Base-by-base conservation (phyloP, 1,140 invertebrate genomes). In the Phthorimaea operculella region DNA sequence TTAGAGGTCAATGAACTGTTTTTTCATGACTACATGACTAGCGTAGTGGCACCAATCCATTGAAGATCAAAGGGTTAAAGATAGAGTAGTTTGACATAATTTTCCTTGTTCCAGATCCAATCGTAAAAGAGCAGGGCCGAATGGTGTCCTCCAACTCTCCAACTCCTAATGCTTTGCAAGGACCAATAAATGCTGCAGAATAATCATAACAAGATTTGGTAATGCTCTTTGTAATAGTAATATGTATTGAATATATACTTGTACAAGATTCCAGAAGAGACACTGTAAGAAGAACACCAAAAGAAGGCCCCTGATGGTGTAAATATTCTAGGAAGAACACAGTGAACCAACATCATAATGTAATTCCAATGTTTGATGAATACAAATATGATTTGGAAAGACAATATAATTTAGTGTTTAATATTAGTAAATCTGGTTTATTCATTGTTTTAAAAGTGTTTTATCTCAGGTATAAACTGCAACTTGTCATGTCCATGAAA, bases 81-180 rank as follows among this genome's bases (percentile, higher is more conserved):
- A n/a, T n/a, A n/a, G n/a, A n/a, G n/a, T n/a, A n/a, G n/a, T n/a
- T n/a, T n/a, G n/a, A n/a, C n/a, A n/a, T n/a, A 3, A 47, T 15
- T 47, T 16, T 16, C 5, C 15, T 28, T 48, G n/a, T 70, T 90
- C 52, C 87, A 96, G 94, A 93, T 89, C 94, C 94, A 61, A 93
- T 96, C 85, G 93, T 94, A 68, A 96, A 96, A 88, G 94, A 96
- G 77, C 93, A 95, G 85, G 92, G 90, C 66, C 88, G 90, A 79
- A 87, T 92, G 87, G 88, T 86, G 72, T 87, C 89, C 59, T 84
- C 83, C 55, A 85, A 77, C 64, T 81, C 81, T 62, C 83, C 83
- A 63, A 83, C 83, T 70, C 85, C 83, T 51, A 85, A 85, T 74
- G 76, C 80, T 70, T 76, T 86, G 72, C 81, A 86, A 79, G 83